Percentiles rank a stretch among this genome's conserved stretches.
phyloP scores from a whole-genome alignment of 2,888 invertebrate species.

The Andrena dorsata region DNA sequence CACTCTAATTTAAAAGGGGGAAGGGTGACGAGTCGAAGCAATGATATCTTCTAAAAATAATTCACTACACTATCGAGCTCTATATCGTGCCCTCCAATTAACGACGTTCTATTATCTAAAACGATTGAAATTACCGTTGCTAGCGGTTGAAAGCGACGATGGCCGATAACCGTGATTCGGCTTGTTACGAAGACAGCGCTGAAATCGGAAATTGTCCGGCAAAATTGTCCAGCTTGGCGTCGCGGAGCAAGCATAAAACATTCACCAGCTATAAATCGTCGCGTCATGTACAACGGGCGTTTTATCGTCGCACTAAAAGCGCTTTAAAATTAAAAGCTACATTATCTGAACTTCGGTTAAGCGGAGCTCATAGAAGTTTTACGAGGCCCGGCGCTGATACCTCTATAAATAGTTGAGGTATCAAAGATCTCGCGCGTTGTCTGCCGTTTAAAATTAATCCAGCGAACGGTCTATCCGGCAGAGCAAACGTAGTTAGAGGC shows the following conservation, averaged over 20 bases:
- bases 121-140: background rate
- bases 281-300: slow-evolving; percentile 23
- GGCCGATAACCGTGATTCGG: slow-evolving; percentile 7
- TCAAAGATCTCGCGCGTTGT: slow-evolving; percentile 61
- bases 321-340: slow-evolving; percentile 67
- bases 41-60: no score
- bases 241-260: slow-evolving; percentile 39
- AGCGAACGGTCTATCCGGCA: slow-evolving; percentile 34
- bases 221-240: slow-evolving; percentile 14
- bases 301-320: slow-evolving; percentile 60
- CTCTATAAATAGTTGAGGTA: slow-evolving; percentile 65
- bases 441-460: slow-evolving; percentile 69
- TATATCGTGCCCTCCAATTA: slow-evolving; percentile 10
- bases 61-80: no score
- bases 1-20: no score
- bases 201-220: slow-evolving; percentile 2
- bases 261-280: slow-evolving; percentile 45
- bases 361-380: slow-evolving; percentile 62
- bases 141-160: background rate
- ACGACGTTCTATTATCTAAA: slow-evolving; percentile 10
- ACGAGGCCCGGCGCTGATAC: slow-evolving; percentile 56
- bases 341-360: slow-evolving; percentile 60
- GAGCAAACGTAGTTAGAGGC: slow-evolving; percentile 58
- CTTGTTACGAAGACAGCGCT: slow-evolving; percentile 6
- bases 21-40: no score